phyloP scores from a whole-genome alignment of 1,140 invertebrate genomes.

The Euura saliciscinereae region DNA sequence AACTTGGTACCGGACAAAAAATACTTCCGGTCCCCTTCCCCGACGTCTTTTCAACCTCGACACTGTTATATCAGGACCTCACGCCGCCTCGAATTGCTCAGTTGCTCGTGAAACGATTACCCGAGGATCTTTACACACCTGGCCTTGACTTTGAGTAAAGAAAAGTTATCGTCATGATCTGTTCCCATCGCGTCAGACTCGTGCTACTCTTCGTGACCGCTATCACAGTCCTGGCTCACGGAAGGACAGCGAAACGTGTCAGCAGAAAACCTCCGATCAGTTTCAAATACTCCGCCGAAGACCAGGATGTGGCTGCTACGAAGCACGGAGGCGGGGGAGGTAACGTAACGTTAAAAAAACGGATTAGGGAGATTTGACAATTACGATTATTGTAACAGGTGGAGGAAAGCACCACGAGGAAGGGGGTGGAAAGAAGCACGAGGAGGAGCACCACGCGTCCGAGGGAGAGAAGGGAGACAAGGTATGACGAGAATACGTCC shows the following conservation, averaged over 20 bases:
- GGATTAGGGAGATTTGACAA: no score
- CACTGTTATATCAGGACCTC: background rate
- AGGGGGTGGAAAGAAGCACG: slow-evolving; percentile 38
- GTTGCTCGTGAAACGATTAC: background rate
- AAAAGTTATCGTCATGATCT: no score
- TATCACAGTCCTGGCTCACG: background rate
- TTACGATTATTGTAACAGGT: background rate
- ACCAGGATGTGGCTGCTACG: background rate
- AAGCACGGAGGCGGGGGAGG: background rate
- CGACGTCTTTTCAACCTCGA: background rate
- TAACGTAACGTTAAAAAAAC: background rate
- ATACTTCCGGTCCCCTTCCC: background rate
- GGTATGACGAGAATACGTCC: slow-evolving; percentile 27
- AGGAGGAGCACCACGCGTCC: slow-evolving; percentile 36
- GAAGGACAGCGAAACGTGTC: background rate
- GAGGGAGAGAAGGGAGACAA: slow-evolving; percentile 44
- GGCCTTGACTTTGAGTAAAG: background rate
- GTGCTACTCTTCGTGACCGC: background rate
- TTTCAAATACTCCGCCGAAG: background rate
- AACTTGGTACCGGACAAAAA: background rate
- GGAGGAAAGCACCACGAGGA: slow-evolving; percentile 36
- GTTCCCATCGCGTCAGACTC: background rate
- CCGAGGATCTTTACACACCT: background rate
- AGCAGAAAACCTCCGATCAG: background rate
- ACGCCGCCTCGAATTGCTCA: background rate